These are phyloP conservation scores for Calyptommatus sinebrachiatus DNA, from an alignment of 2,113 vertebrate species.

Conservation along the genomic window DNA sequence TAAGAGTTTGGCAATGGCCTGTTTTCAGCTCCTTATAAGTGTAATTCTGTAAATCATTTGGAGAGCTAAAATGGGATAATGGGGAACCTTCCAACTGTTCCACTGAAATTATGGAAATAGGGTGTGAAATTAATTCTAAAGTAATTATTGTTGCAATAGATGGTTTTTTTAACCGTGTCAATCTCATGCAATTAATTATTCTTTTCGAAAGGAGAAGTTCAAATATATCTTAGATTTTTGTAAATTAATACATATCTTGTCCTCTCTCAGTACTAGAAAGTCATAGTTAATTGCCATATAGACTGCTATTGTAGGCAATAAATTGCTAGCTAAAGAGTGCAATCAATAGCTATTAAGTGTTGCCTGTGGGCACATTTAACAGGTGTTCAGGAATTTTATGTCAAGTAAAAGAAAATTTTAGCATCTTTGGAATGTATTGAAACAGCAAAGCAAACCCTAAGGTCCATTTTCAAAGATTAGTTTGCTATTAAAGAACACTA, in stretches of 20 bases:
- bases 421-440: constrained; percentile 38
- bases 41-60: neutral
- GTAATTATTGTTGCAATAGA: constrained; percentile 9
- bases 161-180: constrained; percentile 25
- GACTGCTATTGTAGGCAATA: constrained; percentile 57
- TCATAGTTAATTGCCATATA: constrained; percentile 46
- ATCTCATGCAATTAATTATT: constrained; percentile 11
- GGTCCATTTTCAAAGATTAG: neutral
- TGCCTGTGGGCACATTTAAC: constrained; percentile 69
- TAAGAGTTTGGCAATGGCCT: neutral
- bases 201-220: constrained; percentile 30
- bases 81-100: constrained; percentile 36
- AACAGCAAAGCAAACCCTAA: constrained; percentile 7
- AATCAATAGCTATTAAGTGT: constrained; percentile 57
- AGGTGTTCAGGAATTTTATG: constrained; percentile 65
- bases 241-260: constrained; percentile 61
- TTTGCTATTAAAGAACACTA: neutral
- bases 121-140: constrained; percentile 41
- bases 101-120: constrained; percentile 18
- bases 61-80: neutral
- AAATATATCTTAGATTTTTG: constrained; percentile 50
- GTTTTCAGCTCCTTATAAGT: neutral
- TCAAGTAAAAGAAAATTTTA: constrained; percentile 47
- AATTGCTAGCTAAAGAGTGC: constrained; percentile 48
- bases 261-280: constrained; percentile 56